A percentile compares a stretch with the other conserved stretches of the same genome.
phyloP scores from a whole-genome alignment of 2,113 vertebrate species.

The Saiga tatarica region DNA sequence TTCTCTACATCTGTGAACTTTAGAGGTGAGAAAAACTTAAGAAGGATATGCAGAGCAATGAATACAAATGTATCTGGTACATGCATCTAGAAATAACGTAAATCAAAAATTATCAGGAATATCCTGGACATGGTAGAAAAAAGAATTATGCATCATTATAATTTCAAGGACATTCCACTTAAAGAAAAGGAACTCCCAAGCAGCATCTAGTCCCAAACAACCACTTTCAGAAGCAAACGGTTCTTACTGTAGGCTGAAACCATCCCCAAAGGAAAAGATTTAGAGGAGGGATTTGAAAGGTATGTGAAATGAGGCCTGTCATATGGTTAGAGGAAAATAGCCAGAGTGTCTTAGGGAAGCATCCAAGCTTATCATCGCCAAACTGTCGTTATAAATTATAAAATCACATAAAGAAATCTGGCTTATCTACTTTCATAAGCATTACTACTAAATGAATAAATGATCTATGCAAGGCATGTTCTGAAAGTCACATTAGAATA shows the following conservation, averaged over 20 bases:
- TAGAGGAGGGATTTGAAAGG: neutral
- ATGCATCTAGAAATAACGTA: neutral
- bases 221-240: neutral
- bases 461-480: neutral
- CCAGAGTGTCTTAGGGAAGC: neutral
- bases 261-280: neutral
- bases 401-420: neutral
- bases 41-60: neutral
- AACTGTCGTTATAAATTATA: slow-evolving; percentile 8
- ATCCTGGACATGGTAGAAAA: neutral
- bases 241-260: neutral
- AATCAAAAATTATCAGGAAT: slow-evolving; percentile 4
- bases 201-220: neutral
- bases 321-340: neutral
- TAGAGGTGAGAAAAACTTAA: slow-evolving; percentile 32
- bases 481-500: slow-evolving; percentile 35
- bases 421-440: neutral
- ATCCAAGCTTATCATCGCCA: neutral
- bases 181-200: neutral
- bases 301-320: neutral
- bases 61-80: neutral
- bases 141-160: neutral
- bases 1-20: neutral
- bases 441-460: neutral
- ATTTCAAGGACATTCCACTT: slow-evolving; percentile 9